Percentiles rank a stretch among this genome's conserved stretches.
Conservation (phyloP, 2,888 invertebrate genomes). For the Fragum whitleyi region DNA sequence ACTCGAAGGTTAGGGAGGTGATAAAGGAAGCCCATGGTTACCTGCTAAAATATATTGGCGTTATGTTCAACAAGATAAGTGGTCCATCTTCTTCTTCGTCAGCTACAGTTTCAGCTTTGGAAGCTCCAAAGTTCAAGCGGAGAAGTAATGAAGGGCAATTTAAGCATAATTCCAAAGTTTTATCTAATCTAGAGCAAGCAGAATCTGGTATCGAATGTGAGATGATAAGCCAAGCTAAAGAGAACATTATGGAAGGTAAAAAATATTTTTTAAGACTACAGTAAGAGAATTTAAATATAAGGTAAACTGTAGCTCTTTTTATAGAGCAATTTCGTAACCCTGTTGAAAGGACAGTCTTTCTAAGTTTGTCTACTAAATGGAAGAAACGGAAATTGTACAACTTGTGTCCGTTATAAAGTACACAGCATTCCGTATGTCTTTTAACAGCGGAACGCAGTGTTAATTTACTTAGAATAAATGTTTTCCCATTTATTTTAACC, state of each 20-base stretch:
- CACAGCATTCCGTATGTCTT: no score
- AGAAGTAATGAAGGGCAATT: neutral
- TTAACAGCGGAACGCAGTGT: no score
- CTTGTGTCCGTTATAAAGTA: no score
- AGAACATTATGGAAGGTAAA: neutral
- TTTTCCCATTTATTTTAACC: no score
- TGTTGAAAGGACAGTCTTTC: neutral
- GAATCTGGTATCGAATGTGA: neutral
- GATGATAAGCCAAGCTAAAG: neutral
- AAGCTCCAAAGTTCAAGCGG: slow-evolving; percentile 1
- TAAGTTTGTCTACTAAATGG: no score
- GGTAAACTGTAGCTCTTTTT: neutral
- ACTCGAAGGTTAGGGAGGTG: neutral
- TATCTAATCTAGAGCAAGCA: neutral
- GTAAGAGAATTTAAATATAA: no score
- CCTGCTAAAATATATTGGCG: neutral
- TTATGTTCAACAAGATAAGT: neutral
- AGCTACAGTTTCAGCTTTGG: neutral
- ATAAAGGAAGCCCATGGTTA: neutral
- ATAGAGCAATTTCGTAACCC: neutral
- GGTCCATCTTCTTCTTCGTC: slow-evolving; percentile 1
- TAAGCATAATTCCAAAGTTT: neutral
- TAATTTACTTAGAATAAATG: no score
- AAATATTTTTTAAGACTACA: no score
- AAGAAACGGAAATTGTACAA: no score